Conservation (phyloP, 2,797 vertebrate genomes). For the Pampus argenteus region DNA sequence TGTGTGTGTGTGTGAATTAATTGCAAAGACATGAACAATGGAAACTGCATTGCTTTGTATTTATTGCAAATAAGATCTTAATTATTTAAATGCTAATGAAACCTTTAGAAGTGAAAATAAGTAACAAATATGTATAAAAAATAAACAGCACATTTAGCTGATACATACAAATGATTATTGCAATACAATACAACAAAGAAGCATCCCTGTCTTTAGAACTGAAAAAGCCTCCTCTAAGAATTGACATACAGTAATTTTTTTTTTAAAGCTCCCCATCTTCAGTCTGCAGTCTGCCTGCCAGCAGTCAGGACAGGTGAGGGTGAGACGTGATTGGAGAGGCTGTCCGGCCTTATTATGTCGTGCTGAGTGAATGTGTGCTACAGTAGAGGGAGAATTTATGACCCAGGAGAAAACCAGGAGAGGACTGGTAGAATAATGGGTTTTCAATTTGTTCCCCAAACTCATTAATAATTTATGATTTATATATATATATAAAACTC, state of each 20-base stretch:
- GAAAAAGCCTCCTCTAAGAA: not conserved
- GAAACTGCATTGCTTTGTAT: not conserved
- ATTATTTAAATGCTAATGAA: too few species aligned
- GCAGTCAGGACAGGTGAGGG: conserved; percentile 17
- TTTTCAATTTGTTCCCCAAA: conserved; percentile 8
- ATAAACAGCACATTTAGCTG: conserved; percentile 10
- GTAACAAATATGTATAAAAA: not conserved
- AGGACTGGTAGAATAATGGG: not conserved
- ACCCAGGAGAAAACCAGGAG: not conserved
- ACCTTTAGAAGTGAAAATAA: not conserved
- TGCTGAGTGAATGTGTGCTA: conserved; percentile 14
- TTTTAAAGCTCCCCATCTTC: not conserved
- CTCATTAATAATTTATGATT: not conserved
- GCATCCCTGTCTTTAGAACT: not conserved
- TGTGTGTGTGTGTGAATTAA: too few species aligned
- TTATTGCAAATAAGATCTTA: too few species aligned
- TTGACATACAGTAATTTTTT: not conserved
- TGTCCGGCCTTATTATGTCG: not conserved
- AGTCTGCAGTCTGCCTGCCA: conserved; percentile 5
- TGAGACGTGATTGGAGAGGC: conserved; percentile 17
- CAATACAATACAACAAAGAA: not conserved
- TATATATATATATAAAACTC: too few species aligned
- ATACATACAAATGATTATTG: not conserved
- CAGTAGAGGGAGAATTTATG: not conserved
- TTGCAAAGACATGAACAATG: not conserved